Evolutionary conservation across 1,140 invertebrate genomes (phyloP), one percentile per base, ranked within the genome.

Genomic region (Heliconius hermathena): DNA sequence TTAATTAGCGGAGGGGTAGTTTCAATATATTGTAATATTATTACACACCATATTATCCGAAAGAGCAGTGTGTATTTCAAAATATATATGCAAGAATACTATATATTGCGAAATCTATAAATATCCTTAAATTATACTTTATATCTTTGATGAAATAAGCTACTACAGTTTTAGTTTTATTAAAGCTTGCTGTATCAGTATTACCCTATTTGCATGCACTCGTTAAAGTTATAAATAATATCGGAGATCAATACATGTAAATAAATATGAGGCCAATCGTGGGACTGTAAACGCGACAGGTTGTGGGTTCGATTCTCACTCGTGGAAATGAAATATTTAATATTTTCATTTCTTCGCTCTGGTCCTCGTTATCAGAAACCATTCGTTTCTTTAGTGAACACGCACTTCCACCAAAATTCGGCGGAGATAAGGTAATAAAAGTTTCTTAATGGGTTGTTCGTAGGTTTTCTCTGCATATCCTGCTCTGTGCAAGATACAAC

Each of bases 201-300:
- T 60, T 22, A 60, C 57, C 9, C 20, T 60, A n/a, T 60, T 60
- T 60, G 9, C 57, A 22, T 22, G 9, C n/a, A 54, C 18, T 54
- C 20, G 52, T 54, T 54, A 52, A 52, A 57, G 54, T 57, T 57
- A 57, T 57, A 57, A 57, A 57, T 57, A 57, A 29, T 66, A 66
- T 26, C 29, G 26, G 29, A 29, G 26, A 66, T 66, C 60, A 66
- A 66, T 66, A 29, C 29, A 66, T 46, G 41, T 46, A 46, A 66
- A 26, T 66, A 13, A 26, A 13, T 66, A 3, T 66, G 20, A 8
- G 49, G 18, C 16, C 49, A 52, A 6, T 52, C 16, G 18, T 46
- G 41, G 3, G 41, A 46, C 16, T 46, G 41, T 16, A 46, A 46
- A 46, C 41, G 41, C 41, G 41, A 1, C 41, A 16, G 41, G 13